Percentiles rank a stretch among this genome's conserved stretches.
These are phyloP conservation scores for Poeciliopsis retropinna DNA, from an alignment of 2,113 vertebrate genomes.

Conservation along the genomic window DNA sequence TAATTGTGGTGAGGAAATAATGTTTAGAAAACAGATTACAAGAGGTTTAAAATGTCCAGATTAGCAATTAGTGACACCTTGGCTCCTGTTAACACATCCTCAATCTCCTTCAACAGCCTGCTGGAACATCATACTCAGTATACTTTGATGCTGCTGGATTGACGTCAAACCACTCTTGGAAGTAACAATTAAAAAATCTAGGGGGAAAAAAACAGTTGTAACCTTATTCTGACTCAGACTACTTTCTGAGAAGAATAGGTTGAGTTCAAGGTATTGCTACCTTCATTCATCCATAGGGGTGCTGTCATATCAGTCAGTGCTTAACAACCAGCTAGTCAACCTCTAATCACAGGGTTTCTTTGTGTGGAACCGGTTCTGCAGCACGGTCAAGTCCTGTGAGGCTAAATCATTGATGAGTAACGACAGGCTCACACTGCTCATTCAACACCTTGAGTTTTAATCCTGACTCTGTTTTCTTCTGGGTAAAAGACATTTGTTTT, in stretches of 20 bases:
- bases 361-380: slow-evolving; percentile 77
- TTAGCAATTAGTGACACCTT: background rate
- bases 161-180: slow-evolving; percentile 16
- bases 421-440: slow-evolving; percentile 35
- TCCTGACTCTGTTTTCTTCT: background rate
- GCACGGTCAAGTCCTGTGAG: slow-evolving; percentile 70
- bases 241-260: slow-evolving; percentile 11
- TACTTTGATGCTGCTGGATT: slow-evolving; percentile 1
- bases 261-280: slow-evolving; percentile 28
- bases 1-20: slow-evolving; percentile 24
- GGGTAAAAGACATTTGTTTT: background rate
- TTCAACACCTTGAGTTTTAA: slow-evolving; percentile 23
- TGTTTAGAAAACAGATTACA: slow-evolving; percentile 24
- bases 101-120: slow-evolving; percentile 19
- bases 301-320: slow-evolving; percentile 58
- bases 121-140: background rate
- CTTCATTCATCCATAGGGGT: slow-evolving; percentile 38
- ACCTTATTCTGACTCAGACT: slow-evolving; percentile 7
- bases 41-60: background rate
- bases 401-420: slow-evolving; percentile 50
- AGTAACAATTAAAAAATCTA: background rate
- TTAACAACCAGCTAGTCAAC: slow-evolving; percentile 76
- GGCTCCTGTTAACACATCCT: slow-evolving; percentile 4
- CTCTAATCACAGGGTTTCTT: slow-evolving; percentile 68
- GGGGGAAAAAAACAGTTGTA: background rate